Conservation (phyloP, 2,888 invertebrate species). For the Hipparchia sbordonii region DNA sequence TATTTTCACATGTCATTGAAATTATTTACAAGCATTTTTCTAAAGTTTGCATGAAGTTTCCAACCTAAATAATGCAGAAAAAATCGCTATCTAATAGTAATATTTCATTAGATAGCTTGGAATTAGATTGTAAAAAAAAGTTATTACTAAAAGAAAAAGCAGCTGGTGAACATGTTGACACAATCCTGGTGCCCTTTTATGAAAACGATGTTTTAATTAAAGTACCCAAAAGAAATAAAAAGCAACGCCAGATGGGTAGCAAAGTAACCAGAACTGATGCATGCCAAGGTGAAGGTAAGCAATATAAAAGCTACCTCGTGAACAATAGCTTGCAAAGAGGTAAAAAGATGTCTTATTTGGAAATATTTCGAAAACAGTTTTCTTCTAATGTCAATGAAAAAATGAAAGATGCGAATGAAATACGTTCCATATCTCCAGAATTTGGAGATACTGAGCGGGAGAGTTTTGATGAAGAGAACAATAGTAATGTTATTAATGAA, state of each 20-base stretch:
- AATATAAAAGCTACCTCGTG: constrained; percentile 59
- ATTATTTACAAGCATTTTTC: constrained; percentile 17
- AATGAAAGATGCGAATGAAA: constrained; percentile 49
- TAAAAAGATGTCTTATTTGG: constrained; percentile 61
- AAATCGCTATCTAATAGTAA: constrained; percentile 59
- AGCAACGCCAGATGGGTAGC: constrained; percentile 45
- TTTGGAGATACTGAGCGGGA: constrained; percentile 73
- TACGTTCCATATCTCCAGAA: constrained; percentile 72
- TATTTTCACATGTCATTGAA: constrained; percentile 41
- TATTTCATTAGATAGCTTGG: constrained; percentile 71
- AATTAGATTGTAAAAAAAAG: constrained; percentile 56
- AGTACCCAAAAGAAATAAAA: constrained; percentile 61
- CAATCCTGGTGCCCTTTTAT: constrained; percentile 76
- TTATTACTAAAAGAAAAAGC: constrained; percentile 42
- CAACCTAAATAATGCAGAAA: constrained; percentile 56
- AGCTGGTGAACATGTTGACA: constrained; percentile 63
- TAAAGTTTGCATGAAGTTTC: not conserved
- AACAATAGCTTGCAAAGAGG: constrained; percentile 58
- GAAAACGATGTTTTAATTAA: constrained; percentile 75
- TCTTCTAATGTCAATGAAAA: constrained; percentile 42
- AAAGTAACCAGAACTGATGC: constrained; percentile 44
- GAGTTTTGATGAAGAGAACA: constrained; percentile 60
- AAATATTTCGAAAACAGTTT: constrained; percentile 71
- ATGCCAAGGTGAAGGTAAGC: constrained; percentile 48
- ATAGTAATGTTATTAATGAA: constrained; percentile 50